A percentile compares a stretch with the other conserved stretches of the same genome.
phyloP scores from a whole-genome alignment of 1,140 invertebrate genomes.

The Drosophila novamexicana region DNA sequence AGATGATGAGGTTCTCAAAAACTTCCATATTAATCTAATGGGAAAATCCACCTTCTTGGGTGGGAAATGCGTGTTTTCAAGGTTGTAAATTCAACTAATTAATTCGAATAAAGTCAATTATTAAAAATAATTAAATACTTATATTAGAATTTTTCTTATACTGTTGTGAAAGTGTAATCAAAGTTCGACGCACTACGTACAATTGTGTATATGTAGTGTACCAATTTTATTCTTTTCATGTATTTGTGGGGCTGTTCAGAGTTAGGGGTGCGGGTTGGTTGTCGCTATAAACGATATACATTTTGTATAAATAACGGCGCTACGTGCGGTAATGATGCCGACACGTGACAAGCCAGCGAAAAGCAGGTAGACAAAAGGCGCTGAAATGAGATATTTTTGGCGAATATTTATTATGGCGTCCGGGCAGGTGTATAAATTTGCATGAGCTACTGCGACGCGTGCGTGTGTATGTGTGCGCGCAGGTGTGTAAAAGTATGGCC shows the following conservation, averaged over 20 bases:
- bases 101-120: background rate
- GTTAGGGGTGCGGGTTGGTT: conserved; percentile 14
- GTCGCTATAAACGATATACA: conserved; percentile 74
- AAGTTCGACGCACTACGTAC: background rate
- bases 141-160: too few species aligned
- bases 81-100: too few species aligned
- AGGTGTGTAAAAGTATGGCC: conserved; percentile 14
- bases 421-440: conserved; percentile 78
- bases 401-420: conserved; percentile 75
- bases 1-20: too few species aligned
- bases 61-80: too few species aligned
- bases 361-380: conserved; percentile 71
- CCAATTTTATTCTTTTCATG: background rate
- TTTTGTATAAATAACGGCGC: conserved; percentile 77
- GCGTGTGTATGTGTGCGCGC: conserved; percentile 6
- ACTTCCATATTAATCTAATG: too few species aligned
- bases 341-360: conserved; percentile 71
- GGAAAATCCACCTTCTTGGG: too few species aligned
- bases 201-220: background rate
- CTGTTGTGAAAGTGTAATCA: background rate
- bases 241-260: background rate
- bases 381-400: conserved; percentile 78
- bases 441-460: conserved; percentile 58
- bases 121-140: too few species aligned
- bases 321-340: conserved; percentile 81